Evolutionary conservation across 2,797 vertebrate genomes (phyloP), one percentile per base, ranked within the genome.

Genomic region (Cossypha dichroa): DNA sequence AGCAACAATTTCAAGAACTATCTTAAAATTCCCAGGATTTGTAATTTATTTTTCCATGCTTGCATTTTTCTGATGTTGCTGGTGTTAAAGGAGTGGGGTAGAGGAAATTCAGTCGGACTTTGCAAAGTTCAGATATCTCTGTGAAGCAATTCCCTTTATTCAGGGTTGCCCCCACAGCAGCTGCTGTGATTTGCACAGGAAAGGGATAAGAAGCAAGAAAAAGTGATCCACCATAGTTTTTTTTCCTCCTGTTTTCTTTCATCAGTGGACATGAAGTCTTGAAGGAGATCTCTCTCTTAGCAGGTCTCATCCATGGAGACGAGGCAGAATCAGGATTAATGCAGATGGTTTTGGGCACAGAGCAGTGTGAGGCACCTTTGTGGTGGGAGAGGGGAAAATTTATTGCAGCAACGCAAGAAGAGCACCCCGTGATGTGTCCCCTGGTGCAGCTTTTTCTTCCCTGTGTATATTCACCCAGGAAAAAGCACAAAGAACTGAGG

Each of bases 11-110:
- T 91, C 90, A 95, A 93, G 94, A 97, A 94, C 68, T 75, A 68
- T 90, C 90, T 81, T 45, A 85, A 88, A 94, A 94, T 95, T 97
- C 95, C 87, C 91, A 95, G 95, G 96, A 93, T 96, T 91, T 79
- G 52, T 74, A 51, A 91, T 90, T 69, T 95, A 59, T 94, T 96
- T 96, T 97, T 97, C 94, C 93, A 78, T 26, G 11, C 93, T 83
- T 75, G 33, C 79, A 43, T 94, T 96, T 83, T 94, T 80, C 90
- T 94, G 49, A 36, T 80, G 75, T 62, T 96, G 48, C 60, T 91
- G 78, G 55, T 93, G 82, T 64, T 90, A 88, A 89, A 74, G 55
- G 73, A 91, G 34, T 22, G 75, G 60, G 87, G 54, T n/a, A 36
- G 70, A 91, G 63, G 75, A 55, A 91, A 80, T 74, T 58, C 25